A percentile compares a stretch with the other conserved stretches of the same genome.
These are phyloP conservation scores for Eolophus roseicapilla DNA, from an alignment of 2,113 vertebrate genomes.

Conservation along the genomic window DNA sequence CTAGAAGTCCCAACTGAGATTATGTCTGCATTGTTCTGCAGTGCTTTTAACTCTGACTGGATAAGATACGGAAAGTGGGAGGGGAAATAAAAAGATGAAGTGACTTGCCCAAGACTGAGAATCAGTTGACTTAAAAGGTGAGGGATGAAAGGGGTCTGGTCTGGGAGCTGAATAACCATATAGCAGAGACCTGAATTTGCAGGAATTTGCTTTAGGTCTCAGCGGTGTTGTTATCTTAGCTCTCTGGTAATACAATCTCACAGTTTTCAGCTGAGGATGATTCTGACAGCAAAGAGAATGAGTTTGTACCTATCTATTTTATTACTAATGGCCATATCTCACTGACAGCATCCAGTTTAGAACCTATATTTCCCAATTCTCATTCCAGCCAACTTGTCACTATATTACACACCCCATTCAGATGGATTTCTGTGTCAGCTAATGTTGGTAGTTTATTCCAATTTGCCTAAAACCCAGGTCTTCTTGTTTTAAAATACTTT, in stretches of 20 bases:
- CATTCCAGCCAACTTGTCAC: fast-evolving
- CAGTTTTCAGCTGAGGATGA: neutral
- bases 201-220: neutral
- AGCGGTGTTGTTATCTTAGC: neutral
- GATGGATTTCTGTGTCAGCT: neutral
- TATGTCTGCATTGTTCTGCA: neutral
- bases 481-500: neutral
- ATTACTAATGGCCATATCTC: neutral
- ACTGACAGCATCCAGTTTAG: neutral
- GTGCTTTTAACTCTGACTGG: neutral
- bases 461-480: neutral
- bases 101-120: neutral
- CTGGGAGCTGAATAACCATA: neutral
- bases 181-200: neutral
- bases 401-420: neutral
- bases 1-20: constrained; percentile 27
- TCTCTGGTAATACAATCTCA: neutral
- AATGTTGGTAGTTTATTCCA: neutral
- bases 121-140: neutral
- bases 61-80: neutral
- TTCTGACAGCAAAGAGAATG: neutral
- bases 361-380: neutral
- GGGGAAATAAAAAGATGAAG: neutral
- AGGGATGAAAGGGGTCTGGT: neutral
- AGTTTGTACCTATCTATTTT: neutral